phyloP scores from a whole-genome alignment of 2,888 invertebrate genomes.

The Acanthoscelides obtectus region DNA sequence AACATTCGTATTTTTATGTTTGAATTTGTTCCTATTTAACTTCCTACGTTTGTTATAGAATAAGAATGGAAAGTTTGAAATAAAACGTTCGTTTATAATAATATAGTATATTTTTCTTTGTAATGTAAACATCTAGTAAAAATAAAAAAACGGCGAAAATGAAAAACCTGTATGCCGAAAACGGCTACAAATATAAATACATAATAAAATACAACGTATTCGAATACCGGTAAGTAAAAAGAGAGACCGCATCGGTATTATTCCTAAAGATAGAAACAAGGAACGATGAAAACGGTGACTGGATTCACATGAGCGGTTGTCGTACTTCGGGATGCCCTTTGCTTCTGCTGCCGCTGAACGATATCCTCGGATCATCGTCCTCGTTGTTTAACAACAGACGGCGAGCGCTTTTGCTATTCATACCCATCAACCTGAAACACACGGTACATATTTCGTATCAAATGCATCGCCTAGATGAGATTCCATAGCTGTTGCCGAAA shows the following conservation, averaged over 20 bases:
- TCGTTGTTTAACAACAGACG: conserved; percentile 44
- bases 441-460: neutral
- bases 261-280: neutral
- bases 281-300: neutral
- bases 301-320: conserved; percentile 12
- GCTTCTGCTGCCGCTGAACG: too few relatives aligned
- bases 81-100: too few relatives aligned
- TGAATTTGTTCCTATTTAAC: too few relatives aligned
- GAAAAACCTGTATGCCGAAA: neutral
- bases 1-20: too few relatives aligned
- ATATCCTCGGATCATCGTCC: conserved; percentile 44
- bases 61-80: too few relatives aligned
- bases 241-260: neutral
- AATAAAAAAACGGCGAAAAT: neutral
- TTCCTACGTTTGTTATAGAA: too few relatives aligned
- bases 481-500: too few relatives aligned
- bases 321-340: conserved; percentile 15
- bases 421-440: conserved; percentile 45
- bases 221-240: neutral
- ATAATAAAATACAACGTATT: neutral
- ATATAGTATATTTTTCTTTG: neutral
- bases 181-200: neutral
- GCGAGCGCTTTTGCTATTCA: conserved; percentile 43
- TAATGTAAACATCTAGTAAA: neutral
- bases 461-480: too few relatives aligned